These are phyloP conservation scores for Planiliza haematocheilus DNA, from an alignment of 2,113 vertebrate genomes.

Conservation along the genomic window DNA sequence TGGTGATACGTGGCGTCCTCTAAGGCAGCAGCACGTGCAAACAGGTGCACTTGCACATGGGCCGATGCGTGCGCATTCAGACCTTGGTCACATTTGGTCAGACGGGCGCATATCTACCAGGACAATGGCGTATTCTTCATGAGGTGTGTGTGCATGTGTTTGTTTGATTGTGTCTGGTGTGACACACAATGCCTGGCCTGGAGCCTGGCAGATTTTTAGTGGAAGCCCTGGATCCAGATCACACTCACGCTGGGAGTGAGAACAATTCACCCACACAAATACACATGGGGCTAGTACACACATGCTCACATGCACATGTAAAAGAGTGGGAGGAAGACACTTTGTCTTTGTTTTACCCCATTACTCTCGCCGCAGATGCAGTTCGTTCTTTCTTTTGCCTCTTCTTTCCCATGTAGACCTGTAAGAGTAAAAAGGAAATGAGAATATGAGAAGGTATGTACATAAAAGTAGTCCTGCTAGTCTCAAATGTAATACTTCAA, in stretches of 20 bases:
- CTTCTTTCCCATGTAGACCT: neutral
- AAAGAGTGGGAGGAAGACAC: constrained; percentile 50
- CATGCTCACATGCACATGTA: constrained; percentile 20
- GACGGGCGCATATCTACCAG: neutral
- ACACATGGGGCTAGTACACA: constrained; percentile 18
- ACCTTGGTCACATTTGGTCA: constrained; percentile 3
- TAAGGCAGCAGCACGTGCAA: neutral
- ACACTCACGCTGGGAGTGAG: constrained; percentile 46
- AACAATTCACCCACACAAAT: constrained; percentile 43
- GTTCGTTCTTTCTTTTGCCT: neutral
- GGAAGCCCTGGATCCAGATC: constrained; percentile 54
- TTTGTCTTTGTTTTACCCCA: constrained; percentile 27
- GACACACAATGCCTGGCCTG: constrained; percentile 58
- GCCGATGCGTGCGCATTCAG: too few relatives aligned
- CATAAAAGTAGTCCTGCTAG: neutral
- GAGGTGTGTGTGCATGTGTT: constrained; percentile 9
- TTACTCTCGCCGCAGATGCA: too few relatives aligned
- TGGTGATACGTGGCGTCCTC: neutral
- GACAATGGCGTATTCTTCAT: constrained; percentile 20
- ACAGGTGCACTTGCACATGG: constrained; percentile 3
- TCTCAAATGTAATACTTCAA: neutral
- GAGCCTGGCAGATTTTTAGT: constrained; percentile 52
- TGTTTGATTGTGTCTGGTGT: constrained; percentile 28
- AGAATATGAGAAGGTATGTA: too few relatives aligned
- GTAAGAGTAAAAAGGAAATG: too few relatives aligned